A percentile compares a stretch with the other conserved stretches of the same genome.
phyloP scores from a whole-genome alignment of 2,113 vertebrate genomes.

The Chaenocephalus aceratus region DNA sequence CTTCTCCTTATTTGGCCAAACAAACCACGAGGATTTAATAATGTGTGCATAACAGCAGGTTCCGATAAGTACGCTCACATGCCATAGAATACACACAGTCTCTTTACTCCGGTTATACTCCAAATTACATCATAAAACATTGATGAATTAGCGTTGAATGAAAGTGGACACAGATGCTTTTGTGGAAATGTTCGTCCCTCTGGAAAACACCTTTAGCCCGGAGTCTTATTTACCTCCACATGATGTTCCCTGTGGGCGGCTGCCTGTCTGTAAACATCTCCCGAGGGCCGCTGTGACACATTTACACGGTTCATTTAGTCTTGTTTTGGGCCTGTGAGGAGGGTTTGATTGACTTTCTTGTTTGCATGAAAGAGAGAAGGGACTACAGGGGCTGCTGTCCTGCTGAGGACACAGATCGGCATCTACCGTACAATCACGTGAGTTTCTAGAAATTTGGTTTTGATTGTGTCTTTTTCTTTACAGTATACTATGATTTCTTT shows the following conservation, averaged over 20 bases:
- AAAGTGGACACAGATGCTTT: constrained; percentile 31
- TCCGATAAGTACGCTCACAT: constrained; percentile 31
- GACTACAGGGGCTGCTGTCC: not conserved
- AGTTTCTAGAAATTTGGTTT: no score
- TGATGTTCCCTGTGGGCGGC: constrained; percentile 20
- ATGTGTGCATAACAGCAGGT: constrained; percentile 34
- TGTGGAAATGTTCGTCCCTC: constrained; percentile 23
- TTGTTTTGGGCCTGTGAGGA: constrained; percentile 6
- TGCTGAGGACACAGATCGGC: not conserved
- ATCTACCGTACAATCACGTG: not conserved
- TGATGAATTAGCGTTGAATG: constrained; percentile 1
- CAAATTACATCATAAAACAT: not conserved
- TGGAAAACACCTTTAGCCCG: constrained; percentile 31
- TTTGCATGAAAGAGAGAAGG: not conserved
- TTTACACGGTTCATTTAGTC: constrained; percentile 46
- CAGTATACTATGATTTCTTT: no score
- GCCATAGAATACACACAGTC: constrained; percentile 10
- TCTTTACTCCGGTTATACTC: not conserved
- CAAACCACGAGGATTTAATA: constrained; percentile 50
- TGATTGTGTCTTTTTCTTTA: no score
- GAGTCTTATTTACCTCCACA: constrained; percentile 9
- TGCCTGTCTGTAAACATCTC: constrained; percentile 44
- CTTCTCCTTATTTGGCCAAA: constrained; percentile 75
- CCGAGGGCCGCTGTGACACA: constrained; percentile 42
- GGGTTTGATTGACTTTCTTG: constrained; percentile 29